phyloP scores from a whole-genome alignment of 1,140 invertebrate genomes.

The Onthophagus taurus region DNA sequence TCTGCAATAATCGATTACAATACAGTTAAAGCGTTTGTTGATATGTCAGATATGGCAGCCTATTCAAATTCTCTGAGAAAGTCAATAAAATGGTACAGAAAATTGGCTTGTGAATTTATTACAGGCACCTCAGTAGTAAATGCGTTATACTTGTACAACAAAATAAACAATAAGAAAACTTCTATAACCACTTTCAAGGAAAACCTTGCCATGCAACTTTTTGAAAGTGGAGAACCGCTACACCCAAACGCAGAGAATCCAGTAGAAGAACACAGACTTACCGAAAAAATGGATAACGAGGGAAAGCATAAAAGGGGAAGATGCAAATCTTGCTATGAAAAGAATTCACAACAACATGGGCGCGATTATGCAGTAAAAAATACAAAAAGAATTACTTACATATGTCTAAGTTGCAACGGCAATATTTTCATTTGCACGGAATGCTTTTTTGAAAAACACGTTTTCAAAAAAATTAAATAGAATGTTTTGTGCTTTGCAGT shows the following conservation, averaged over 20 bases:
- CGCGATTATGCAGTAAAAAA: no score
- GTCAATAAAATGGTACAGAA: slow-evolving; percentile 4
- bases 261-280: no score
- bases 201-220: no score
- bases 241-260: neutral
- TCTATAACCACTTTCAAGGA: neutral
- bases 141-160: neutral
- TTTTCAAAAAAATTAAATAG: no score
- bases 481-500: no score
- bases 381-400: no score
- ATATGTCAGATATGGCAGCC: neutral
- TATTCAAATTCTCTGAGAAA: slow-evolving; percentile 5
- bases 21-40: slow-evolving; percentile 2
- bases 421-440: no score
- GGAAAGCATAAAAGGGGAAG: slow-evolving; percentile 7
- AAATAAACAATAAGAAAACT: slow-evolving; percentile 11
- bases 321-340: slow-evolving; percentile 9
- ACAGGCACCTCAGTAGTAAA: slow-evolving; percentile 1
- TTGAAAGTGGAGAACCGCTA: neutral
- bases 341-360: slow-evolving; percentile 6
- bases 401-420: no score
- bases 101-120: slow-evolving; percentile 1
- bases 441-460: no score
- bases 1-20: slow-evolving; percentile 4
- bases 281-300: neutral